Percentiles rank a stretch among this genome's conserved stretches.
phyloP scores from a whole-genome alignment of 2,113 vertebrate genomes.

The Pituophis catenifer region DNA sequence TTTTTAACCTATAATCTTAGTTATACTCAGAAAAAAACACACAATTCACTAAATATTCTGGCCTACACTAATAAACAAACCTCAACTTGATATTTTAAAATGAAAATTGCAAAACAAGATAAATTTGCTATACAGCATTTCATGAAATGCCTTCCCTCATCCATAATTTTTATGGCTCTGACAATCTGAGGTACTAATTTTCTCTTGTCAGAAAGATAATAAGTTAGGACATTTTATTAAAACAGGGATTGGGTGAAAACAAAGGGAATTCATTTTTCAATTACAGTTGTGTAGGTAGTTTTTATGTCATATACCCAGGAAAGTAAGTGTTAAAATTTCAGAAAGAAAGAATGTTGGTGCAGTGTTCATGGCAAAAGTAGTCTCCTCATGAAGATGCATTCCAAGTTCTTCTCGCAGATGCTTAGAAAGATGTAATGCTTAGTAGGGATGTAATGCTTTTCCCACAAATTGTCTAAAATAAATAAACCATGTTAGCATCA shows the following conservation, averaged over 20 bases:
- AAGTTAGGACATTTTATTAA: background rate
- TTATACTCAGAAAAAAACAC: background rate
- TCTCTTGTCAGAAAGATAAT: background rate
- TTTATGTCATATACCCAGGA: background rate
- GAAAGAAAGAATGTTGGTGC: background rate
- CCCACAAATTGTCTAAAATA: background rate
- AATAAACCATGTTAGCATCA: background rate
- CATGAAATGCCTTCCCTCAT: background rate
- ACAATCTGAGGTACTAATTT: background rate
- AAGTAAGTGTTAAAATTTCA: background rate
- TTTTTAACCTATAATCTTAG: background rate
- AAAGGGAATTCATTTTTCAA: background rate
- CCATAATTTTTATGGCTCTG: background rate
- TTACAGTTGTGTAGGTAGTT: background rate
- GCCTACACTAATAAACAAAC: background rate
- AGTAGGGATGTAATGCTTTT: background rate
- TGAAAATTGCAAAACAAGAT: background rate
- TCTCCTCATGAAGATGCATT: no score
- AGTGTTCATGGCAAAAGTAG: background rate
- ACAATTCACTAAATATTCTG: background rate
- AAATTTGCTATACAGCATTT: background rate
- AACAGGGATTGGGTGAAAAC: background rate
- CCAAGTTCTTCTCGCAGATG: no score
- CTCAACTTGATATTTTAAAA: background rate
- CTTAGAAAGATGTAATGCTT: background rate